Evolutionary conservation across 1,140 invertebrate genomes (phyloP), one percentile per base, ranked within the genome.

Genomic region (Babylonia areolata): DNA sequence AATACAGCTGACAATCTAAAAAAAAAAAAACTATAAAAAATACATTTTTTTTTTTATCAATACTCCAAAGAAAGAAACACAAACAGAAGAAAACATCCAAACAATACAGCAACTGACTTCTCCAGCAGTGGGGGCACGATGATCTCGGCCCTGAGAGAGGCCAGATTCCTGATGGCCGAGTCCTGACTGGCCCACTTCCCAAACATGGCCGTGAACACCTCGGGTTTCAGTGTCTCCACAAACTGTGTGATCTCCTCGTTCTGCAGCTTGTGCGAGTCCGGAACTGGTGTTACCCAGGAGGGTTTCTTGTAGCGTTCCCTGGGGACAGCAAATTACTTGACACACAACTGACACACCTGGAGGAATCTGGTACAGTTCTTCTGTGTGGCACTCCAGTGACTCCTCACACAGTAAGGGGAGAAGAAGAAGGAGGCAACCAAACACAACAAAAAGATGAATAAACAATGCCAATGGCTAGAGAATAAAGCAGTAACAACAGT

Each of bases 61-160:
- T n/a, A n/a, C n/a, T n/a, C n/a, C n/a, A n/a, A n/a, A n/a, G n/a
- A 78, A 1, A 31, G 20, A 31, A 51, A 6, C 46, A 11, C 46
- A 6, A 51, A 6, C 46, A 51, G 2, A 35, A 78, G n/a, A 78
- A 40, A 40, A 31, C 75, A 75, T 75, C 35, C 35, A 42, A 78
- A 78, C 46, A 78, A 64, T n/a, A 42, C 58, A 75, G 35, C 40
- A 77, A 46, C 93, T 92, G 91, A 96, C 95, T 95, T 96, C 89
- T 99, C 97, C 51, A 99, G 92, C 28, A 98, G 94, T 75, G 96
- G 95, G 12, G 98, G 97, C 64, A 99, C 96, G 12, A 99, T 96
- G 28, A 97, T 94, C 87, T 97, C 96, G 2, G 98, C 98, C 90
- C 97, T 95, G 75, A 99, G 94, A 31, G 96, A 95, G 9, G 97